phyloP scores from a whole-genome alignment of 2,113 vertebrate genomes.

The Raja brachyura region DNA sequence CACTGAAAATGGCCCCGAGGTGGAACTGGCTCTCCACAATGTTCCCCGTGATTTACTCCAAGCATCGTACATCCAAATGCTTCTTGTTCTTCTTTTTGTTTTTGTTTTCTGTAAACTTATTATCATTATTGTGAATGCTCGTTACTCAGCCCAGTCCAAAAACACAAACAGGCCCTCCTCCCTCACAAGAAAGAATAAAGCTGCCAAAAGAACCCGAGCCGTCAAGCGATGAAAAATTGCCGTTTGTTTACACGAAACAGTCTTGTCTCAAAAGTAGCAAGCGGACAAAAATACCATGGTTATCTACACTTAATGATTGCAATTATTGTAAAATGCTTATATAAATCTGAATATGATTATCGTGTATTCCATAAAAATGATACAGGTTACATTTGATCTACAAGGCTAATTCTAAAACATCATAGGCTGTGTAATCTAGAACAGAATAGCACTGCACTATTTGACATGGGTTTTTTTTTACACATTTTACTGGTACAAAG shows the following conservation, averaged over 20 bases:
- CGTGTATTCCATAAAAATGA: slow-evolving; percentile 83
- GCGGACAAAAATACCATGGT: slow-evolving; percentile 77
- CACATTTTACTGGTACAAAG: slow-evolving; percentile 73
- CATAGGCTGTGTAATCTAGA: slow-evolving; percentile 79
- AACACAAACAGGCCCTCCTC: slow-evolving; percentile 37
- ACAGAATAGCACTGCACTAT: slow-evolving; percentile 89
- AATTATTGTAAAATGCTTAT: slow-evolving; percentile 84
- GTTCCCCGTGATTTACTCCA: not conserved
- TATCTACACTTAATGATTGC: slow-evolving; percentile 76
- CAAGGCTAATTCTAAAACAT: slow-evolving; percentile 87
- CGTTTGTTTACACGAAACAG: slow-evolving; percentile 72
- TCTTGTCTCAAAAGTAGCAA: slow-evolving; percentile 75
- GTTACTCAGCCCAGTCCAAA: slow-evolving; percentile 22
- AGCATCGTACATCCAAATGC: not conserved
- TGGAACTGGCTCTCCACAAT: slow-evolving; percentile 47
- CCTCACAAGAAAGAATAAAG: slow-evolving; percentile 27
- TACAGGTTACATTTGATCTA: slow-evolving; percentile 78
- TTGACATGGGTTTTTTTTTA: slow-evolving; percentile 85
- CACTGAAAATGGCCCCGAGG: slow-evolving; percentile 44
- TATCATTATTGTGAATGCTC: no score
- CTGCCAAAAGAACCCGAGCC: slow-evolving; percentile 43
- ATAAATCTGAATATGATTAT: slow-evolving; percentile 83
- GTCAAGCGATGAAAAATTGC: slow-evolving; percentile 69
- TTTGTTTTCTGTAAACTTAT: no score
- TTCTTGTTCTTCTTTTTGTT: no score